Evolutionary conservation across 2,113 vertebrate genomes (phyloP), one percentile per base, ranked within the genome.

Genomic region (Xenopus borealis): DNA sequence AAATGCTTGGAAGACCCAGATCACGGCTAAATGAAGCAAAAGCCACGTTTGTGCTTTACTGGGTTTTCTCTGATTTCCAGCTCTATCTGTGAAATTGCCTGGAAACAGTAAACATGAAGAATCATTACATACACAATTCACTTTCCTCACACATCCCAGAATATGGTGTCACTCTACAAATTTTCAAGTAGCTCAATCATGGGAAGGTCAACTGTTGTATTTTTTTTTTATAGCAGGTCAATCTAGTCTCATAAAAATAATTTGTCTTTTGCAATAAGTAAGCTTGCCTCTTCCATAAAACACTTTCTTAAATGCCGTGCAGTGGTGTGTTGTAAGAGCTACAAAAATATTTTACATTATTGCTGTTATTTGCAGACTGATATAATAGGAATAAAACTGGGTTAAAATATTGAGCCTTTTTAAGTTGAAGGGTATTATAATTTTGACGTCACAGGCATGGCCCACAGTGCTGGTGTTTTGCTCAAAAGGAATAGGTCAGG

Each of bases 101-200:
- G 40, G 73, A 76, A 73, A 73, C 72, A 66, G 62, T 66, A 66
- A 72, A 69, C 66, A 62, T 68, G 72, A 66, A 55, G 66, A 76
- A 76, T 69, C 59, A 69, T 76, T 76, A 69, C 66, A 62, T 69
- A 76, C 73, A 55, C 63, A 59, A 66, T 76, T 69, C 66, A 62
- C 66, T 76, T 69, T 44, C 27, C 27, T 63, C 14, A 17, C 46
- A 61, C 17, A 23, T 33, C 12, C 18, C 47, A 55, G 44, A 63
- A n/a, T 47, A 53, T 44, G 18, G 66, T 63, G 59, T 76, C 64
- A 67, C 64, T 74, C 66, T 50, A 76, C 40, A 69, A 69, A 53
- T 74, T 66, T 59, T 66, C 72, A 74, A 53, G 57, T 69, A 53
- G 66, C 66, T 63, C 58, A 69, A 69, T 75, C 65, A 52, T 45